Base-by-base conservation (phyloP, 2,888 invertebrate species). In the Macrophya alboannulata region DNA sequence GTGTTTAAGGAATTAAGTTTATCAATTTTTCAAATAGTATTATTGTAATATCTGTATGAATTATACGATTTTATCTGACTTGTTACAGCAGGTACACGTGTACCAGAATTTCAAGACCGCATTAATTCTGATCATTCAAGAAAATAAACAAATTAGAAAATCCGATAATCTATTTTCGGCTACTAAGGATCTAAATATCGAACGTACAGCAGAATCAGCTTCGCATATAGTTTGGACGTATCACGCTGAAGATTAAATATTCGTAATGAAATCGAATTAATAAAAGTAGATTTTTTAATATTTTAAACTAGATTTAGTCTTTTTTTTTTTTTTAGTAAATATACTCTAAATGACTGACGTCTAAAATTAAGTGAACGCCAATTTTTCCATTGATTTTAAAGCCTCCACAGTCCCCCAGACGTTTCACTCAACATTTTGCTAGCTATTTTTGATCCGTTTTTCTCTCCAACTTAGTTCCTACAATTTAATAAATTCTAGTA, bases 61-160 rank as follows among this genome's bases (percentile, higher is more conserved):
- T 62, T 62, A 37, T 17, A 40, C 37, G 17, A 40, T 71, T 2
- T n/a, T n/a, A 17, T 17, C 6, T 37, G 37, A 0, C 15, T 31
- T 31, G 74, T n/a, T 48, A 31, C 31, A 68, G 8, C 2, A 25
- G 25, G 21, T 62, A n/a, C 45, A 74, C 8, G n/a, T 21, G 17
- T 37, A 15, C 77, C 9, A 25, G 51, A 10, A 77, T 51, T 1
- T 51, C 77, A 31, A 51, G 51, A 31, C 51, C 25, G 17, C 51
- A 77, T 31, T 51, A 77, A 77, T 31, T 77, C 77, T 40, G 51
- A 77, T 77, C 77, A 77, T 77, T 55, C 51, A 40, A 17, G 17
- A 77, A 31, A 77, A 77, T 31, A 77, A 51, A 77, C 77, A 77
- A 77, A 77, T 77, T 31, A 51, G 77, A 48, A 77, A 77, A 48